phyloP scores from a whole-genome alignment of 2,113 vertebrate genomes.

The Ceuthmochares aereus region DNA sequence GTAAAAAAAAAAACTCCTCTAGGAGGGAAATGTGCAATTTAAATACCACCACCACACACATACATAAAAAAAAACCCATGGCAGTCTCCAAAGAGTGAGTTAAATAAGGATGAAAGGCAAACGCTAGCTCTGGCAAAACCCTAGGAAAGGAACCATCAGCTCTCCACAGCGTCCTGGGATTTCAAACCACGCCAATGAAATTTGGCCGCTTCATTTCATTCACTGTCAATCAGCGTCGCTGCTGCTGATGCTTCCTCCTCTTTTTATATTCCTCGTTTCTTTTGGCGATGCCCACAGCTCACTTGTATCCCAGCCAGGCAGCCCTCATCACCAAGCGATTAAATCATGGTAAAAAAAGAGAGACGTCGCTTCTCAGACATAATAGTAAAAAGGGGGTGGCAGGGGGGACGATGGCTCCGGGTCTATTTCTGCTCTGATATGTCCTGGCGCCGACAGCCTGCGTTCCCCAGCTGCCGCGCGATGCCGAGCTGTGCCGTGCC shows the following conservation, averaged over 20 bases:
- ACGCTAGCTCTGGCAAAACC: slow-evolving; percentile 11
- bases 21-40: not conserved
- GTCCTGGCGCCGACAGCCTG: not conserved
- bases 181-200: slow-evolving; percentile 36
- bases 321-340: slow-evolving; percentile 41
- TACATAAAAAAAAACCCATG: not conserved
- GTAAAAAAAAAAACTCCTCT: not conserved
- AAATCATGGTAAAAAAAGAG: not conserved
- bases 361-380: slow-evolving; percentile 41
- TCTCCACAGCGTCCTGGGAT: not conserved
- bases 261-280: slow-evolving; percentile 22
- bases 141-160: slow-evolving; percentile 45
- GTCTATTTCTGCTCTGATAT: slow-evolving; percentile 2
- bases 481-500: not conserved
- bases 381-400: not conserved
- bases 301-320: slow-evolving; percentile 66
- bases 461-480: not conserved
- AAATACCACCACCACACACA: not conserved
- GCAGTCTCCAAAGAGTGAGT: not conserved
- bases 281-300: slow-evolving; percentile 46
- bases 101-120: slow-evolving; percentile 40
- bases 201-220: slow-evolving; percentile 55
- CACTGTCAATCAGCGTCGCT: slow-evolving; percentile 54
- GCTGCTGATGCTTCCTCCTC: slow-evolving; percentile 29
- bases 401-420: not conserved